Percentiles rank a stretch among this genome's conserved stretches.
Evolutionary conservation across 2,113 vertebrate genomes (phyloP).

Genomic region (Notarius lentiginosus): DNA sequence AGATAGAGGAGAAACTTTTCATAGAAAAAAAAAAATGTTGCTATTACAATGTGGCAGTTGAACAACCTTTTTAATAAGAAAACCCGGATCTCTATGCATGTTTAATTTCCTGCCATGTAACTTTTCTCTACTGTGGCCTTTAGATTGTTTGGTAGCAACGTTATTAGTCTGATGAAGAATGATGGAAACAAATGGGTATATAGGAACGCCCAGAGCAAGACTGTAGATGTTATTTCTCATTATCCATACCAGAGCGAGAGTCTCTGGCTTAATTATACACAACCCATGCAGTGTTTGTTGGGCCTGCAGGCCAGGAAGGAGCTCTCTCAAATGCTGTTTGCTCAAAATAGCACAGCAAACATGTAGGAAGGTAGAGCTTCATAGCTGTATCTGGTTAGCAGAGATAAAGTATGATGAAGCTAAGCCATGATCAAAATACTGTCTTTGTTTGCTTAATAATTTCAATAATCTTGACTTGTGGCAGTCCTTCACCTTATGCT

Average conservation of each 20-base stretch:
- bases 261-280: constrained; percentile 57
- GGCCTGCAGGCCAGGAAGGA: constrained; percentile 43
- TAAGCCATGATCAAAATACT: constrained; percentile 3
- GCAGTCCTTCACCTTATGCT: background rate
- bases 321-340: constrained; percentile 4
- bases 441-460: constrained; percentile 4
- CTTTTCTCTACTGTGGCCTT: constrained; percentile 37
- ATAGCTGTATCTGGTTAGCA: constrained; percentile 8
- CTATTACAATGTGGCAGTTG: background rate
- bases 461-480: constrained; percentile 5
- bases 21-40: background rate
- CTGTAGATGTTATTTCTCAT: constrained; percentile 53
- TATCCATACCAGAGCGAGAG: constrained; percentile 46
- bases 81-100: constrained; percentile 12
- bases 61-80: constrained; percentile 35
- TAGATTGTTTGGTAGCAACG: constrained; percentile 42
- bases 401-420: constrained; percentile 7
- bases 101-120: constrained; percentile 45
- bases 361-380: constrained; percentile 11
- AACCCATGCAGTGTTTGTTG: constrained; percentile 34
- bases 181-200: constrained; percentile 48
- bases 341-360: constrained; percentile 11
- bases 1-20: background rate
- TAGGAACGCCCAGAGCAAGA: constrained; percentile 45
- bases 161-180: constrained; percentile 52